phyloP scores from a whole-genome alignment of 2,113 vertebrate genomes.

The Antechinus flavipes region DNA sequence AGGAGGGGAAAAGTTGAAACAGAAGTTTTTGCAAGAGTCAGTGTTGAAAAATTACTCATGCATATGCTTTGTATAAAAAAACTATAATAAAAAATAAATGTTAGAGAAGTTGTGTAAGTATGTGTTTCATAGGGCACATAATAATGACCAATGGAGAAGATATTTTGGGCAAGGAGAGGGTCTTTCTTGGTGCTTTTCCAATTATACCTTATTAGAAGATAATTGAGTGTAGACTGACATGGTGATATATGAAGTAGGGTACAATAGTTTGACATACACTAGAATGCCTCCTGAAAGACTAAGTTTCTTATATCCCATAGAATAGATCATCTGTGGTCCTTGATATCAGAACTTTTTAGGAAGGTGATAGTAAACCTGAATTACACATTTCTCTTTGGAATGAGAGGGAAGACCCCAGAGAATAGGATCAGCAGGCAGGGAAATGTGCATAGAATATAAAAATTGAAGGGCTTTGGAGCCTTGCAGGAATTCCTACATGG shows the following conservation, averaged over 20 bases:
- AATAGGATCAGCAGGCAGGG: background rate
- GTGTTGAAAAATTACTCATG: too few species aligned
- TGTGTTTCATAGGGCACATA: background rate
- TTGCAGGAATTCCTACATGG: background rate
- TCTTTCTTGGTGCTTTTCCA: background rate
- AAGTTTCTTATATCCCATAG: background rate
- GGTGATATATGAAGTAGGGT: background rate
- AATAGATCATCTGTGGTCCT: background rate
- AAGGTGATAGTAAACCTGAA: background rate
- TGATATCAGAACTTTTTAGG: background rate
- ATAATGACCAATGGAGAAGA: background rate
- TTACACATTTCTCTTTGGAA: background rate
- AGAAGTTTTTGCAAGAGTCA: too few species aligned
- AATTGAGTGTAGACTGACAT: background rate
- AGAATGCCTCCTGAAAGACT: background rate
- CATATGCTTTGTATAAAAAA: too few species aligned
- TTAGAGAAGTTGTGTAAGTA: background rate
- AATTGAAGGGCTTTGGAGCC: background rate
- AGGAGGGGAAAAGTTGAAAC: too few species aligned
- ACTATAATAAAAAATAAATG: background rate
- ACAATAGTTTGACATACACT: background rate
- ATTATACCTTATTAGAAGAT: background rate
- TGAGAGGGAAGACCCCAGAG: background rate
- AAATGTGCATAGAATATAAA: background rate
- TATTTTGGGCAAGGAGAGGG: background rate